phyloP scores from a whole-genome alignment of 2,797 vertebrate species.

The Karalla daura region DNA sequence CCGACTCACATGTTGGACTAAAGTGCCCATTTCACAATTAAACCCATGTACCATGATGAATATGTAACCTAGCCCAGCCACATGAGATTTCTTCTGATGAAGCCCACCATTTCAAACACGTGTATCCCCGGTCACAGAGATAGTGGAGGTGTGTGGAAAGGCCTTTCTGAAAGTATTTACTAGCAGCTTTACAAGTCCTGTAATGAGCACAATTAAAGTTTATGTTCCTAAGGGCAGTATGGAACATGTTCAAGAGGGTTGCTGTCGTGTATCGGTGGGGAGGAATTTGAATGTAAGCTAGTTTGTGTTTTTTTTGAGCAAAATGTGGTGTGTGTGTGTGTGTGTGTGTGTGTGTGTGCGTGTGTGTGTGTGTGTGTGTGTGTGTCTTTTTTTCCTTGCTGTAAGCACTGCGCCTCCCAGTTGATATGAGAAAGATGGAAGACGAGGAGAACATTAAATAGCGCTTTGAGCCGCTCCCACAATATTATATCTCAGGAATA shows the following conservation, averaged over 20 bases:
- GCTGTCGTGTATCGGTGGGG: background rate
- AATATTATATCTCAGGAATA: conserved; percentile 18
- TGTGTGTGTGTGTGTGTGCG: no score
- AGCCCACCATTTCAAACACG: background rate
- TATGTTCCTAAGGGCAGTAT: conserved; percentile 51
- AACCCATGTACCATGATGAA: background rate
- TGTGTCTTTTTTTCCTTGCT: conserved; percentile 4
- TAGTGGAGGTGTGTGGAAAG: conserved; percentile 18
- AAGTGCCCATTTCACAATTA: background rate
- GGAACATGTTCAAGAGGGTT: conserved; percentile 37
- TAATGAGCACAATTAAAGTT: conserved; percentile 70
- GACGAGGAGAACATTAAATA: conserved; percentile 16
- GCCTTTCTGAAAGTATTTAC: conserved; percentile 61
- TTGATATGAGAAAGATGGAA: conserved; percentile 28
- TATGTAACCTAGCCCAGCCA: background rate
- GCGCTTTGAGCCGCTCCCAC: conserved; percentile 13
- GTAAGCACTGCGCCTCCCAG: conserved; percentile 22
- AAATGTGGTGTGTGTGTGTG: conserved; percentile 21
- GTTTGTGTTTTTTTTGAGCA: conserved; percentile 28
- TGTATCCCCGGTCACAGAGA: conserved; percentile 23
- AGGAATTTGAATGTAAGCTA: conserved; percentile 17
- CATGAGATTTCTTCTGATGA: background rate
- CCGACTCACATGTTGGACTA: no score
- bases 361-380: no score
- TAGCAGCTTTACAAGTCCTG: conserved; percentile 57